Conservation (phyloP, 2,797 vertebrate genomes). For the Cottoperca gobio region DNA sequence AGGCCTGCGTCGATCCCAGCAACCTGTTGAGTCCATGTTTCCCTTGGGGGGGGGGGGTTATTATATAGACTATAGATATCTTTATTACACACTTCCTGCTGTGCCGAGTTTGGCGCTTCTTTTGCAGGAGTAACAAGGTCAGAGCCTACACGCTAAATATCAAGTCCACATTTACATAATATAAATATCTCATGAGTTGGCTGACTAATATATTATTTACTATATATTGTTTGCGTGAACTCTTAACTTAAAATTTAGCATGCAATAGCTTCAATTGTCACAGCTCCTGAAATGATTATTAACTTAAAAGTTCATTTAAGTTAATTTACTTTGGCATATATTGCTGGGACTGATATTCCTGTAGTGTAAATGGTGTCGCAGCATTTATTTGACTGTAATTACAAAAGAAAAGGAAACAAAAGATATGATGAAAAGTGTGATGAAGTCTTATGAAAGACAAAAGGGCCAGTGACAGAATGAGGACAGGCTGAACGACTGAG, state of each 20-base stretch:
- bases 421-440: constrained; percentile 30
- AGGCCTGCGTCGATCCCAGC: not conserved
- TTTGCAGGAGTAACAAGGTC: not conserved
- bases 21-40: not conserved
- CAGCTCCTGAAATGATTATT: not conserved
- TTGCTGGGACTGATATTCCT: not conserved
- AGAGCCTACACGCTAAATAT: not conserved
- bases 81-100: not conserved
- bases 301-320: not conserved
- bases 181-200: not conserved
- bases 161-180: not conserved
- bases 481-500: constrained; percentile 54
- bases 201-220: not conserved
- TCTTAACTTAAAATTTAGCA: not conserved
- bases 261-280: not conserved
- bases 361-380: not conserved
- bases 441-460: constrained; percentile 51
- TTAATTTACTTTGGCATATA: not conserved
- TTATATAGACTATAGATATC: not conserved
- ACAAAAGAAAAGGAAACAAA: constrained; percentile 28
- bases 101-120: not conserved
- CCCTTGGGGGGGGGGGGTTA: not conserved
- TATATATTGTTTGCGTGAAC: too few species aligned
- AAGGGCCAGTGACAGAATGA: constrained; percentile 66
- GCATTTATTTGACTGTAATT: not conserved